A percentile compares a stretch with the other conserved stretches of the same genome.
Conservation (phyloP, 2,113 vertebrate genomes). For the Hippocampus zosterae region DNA sequence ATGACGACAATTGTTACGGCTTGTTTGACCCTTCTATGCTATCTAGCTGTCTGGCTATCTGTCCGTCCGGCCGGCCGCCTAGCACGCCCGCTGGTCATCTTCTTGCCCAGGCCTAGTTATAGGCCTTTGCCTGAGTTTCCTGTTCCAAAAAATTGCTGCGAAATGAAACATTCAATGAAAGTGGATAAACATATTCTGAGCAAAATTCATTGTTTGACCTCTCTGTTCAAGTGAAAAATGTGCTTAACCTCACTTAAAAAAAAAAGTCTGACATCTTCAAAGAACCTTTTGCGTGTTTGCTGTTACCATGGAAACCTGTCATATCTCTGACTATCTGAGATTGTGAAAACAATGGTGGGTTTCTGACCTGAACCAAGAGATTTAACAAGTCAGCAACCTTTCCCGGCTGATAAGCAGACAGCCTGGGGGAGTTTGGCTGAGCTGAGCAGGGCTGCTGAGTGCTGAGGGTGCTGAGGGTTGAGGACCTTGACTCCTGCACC, state of each 20-base stretch:
- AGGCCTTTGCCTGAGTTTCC: too few species aligned
- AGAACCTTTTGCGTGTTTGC: slow-evolving; percentile 51
- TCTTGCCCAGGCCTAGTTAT: too few species aligned
- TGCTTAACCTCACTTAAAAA: slow-evolving; percentile 35
- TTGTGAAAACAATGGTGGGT: slow-evolving; percentile 55
- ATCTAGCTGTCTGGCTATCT: too few species aligned
- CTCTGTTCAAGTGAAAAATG: background rate
- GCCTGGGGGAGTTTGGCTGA: slow-evolving; percentile 65
- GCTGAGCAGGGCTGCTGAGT: slow-evolving; percentile 52
- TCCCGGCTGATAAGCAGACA: slow-evolving; percentile 62
- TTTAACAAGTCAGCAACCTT: slow-evolving; percentile 57
- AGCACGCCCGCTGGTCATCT: too few species aligned
- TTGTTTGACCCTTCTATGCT: too few species aligned
- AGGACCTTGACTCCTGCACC: slow-evolving; percentile 69
- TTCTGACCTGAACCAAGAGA: slow-evolving; percentile 61
- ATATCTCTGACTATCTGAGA: slow-evolving; percentile 57
- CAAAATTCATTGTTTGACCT: background rate
- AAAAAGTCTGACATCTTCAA: slow-evolving; percentile 50
- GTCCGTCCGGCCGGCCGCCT: too few species aligned
- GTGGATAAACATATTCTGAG: slow-evolving; percentile 2
- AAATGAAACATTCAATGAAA: slow-evolving; percentile 1
- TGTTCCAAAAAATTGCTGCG: background rate
- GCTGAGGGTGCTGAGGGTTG: slow-evolving; percentile 61
- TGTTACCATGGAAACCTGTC: slow-evolving; percentile 75
- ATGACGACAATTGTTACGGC: too few species aligned